Evolutionary conservation across 2,113 vertebrate genomes (phyloP).

Genomic region (Shinisaurus crocodilurus): DNA sequence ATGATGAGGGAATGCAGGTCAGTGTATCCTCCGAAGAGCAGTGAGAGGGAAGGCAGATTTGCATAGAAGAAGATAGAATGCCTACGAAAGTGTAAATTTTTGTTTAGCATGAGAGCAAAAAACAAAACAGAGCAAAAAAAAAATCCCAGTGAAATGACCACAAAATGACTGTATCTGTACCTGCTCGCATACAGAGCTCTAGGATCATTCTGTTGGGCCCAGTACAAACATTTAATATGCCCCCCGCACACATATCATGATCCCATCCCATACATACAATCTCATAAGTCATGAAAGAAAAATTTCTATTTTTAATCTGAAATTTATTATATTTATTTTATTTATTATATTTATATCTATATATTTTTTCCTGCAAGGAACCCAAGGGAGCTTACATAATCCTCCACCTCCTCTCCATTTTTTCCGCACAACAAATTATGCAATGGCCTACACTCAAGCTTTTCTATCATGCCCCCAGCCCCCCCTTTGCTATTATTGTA

Average conservation of each 20-base stretch:
- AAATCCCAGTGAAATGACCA: neutral
- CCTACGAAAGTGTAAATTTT: neutral
- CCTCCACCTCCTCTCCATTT: too few species aligned
- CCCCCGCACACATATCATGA: neutral
- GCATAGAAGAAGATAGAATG: neutral
- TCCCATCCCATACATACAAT: neutral
- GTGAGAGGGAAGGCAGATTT: neutral
- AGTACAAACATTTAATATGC: neutral
- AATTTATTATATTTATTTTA: too few species aligned
- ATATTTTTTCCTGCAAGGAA: too few species aligned
- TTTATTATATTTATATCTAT: too few species aligned
- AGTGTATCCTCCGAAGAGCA: neutral
- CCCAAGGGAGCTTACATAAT: too few species aligned
- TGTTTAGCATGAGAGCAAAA: neutral
- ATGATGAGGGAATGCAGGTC: neutral
- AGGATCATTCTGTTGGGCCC: too few species aligned
- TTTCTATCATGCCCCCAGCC: neutral
- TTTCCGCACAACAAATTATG: too few species aligned
- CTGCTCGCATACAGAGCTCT: neutral
- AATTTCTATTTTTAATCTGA: neutral
- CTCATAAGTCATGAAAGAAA: too few species aligned
- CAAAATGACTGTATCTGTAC: conserved; percentile 11
- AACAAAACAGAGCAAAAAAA: neutral
- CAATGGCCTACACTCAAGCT: neutral
- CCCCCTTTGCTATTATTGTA: neutral